Evolutionary conservation across 2,888 invertebrate genomes (phyloP).

Genomic region (Heteromyza rotundicornis): DNA sequence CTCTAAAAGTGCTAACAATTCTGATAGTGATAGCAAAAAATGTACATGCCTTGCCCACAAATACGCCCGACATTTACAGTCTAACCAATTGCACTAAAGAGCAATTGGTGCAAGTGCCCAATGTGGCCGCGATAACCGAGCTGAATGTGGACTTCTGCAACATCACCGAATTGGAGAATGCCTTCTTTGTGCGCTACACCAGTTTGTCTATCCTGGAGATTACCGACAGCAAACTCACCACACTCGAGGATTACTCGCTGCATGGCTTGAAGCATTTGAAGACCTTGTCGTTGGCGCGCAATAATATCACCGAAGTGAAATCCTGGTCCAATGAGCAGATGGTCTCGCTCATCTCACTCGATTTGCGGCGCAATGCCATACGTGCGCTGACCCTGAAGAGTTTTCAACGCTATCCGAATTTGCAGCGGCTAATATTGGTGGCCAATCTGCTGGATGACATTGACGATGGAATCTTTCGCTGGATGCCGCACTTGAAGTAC

Average conservation of each 20-base stretch:
- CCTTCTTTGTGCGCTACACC: conserved; percentile 45
- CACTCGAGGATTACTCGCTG: conserved; percentile 51
- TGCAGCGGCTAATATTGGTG: conserved; percentile 54
- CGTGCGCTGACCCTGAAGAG: conserved; percentile 35
- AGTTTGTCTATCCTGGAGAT: conserved; percentile 48
- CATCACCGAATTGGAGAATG: conserved; percentile 49
- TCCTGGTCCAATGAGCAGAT: conserved; percentile 56
- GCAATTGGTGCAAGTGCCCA: conserved; percentile 26
- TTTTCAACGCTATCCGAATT: conserved; percentile 53
- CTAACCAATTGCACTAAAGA: conserved; percentile 39
- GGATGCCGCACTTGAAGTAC: conserved; percentile 50
- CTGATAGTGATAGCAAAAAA: too few relatives aligned
- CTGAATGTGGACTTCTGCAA: conserved; percentile 47
- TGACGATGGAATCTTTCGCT: conserved; percentile 45
- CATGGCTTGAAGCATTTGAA: conserved; percentile 51
- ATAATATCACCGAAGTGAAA: conserved; percentile 50
- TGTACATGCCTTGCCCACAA: too few relatives aligned
- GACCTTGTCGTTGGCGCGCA: conserved; percentile 49
- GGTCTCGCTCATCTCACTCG: conserved; percentile 44
- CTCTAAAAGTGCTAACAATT: too few relatives aligned
- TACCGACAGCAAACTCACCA: conserved; percentile 42
- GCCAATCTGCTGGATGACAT: conserved; percentile 51
- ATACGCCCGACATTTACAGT: conserved; percentile 23
- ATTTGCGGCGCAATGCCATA: conserved; percentile 54
- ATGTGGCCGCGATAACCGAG: conserved; percentile 26